Base-by-base conservation (phyloP, 2,888 invertebrate species). In the Tetragonisca angustula region DNA sequence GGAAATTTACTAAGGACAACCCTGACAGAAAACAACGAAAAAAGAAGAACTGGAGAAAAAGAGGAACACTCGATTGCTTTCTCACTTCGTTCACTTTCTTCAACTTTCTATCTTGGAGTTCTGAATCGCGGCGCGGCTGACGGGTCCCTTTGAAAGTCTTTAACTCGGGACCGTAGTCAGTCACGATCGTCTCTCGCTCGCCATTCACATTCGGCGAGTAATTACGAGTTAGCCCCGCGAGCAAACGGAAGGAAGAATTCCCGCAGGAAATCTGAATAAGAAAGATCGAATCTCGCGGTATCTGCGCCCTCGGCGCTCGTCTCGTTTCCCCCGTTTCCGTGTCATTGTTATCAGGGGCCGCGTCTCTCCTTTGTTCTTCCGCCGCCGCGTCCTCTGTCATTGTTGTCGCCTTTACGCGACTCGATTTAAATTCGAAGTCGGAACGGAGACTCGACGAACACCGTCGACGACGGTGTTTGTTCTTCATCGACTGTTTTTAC, bases 281-380 rank as follows among this genome's bases (percentile, higher is more conserved):
- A 74, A 80, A 83, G 65, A 73, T 78, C 86, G 76, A 80, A 79
- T 69, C 76, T 76, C 77, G 77, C 61, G 79, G 71, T 87, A 85
- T 74, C 76, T 73, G 70, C 59, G 56, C 50, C 59, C 43, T 43
- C 13, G 52, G 43, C 76, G 50, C 59, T 69, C 68, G 72, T 27
- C 59, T 80, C 80, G 76, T 79, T 83, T 81, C 5, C 62, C 70
- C 65, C 36, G 76, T 76, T 61, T 67, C 78, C 54, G 50, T 54
- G 56, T 64, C 69, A 87, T 85, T 88, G 78, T 86, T 73, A 83
- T 81, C 78, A 13, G 52, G 52, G 6, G 13, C 21, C 32, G 43
- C 9, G 32, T 75, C 79, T 43, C 6, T 27, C 54, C 69, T 79
- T 83, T 79, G 56, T 69, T 64, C 71, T 76, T 76, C 72, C 65